These are phyloP conservation scores for Ditylenchus weischeri DNA, from an alignment of 2,888 invertebrate species.

Conservation along the genomic window DNA sequence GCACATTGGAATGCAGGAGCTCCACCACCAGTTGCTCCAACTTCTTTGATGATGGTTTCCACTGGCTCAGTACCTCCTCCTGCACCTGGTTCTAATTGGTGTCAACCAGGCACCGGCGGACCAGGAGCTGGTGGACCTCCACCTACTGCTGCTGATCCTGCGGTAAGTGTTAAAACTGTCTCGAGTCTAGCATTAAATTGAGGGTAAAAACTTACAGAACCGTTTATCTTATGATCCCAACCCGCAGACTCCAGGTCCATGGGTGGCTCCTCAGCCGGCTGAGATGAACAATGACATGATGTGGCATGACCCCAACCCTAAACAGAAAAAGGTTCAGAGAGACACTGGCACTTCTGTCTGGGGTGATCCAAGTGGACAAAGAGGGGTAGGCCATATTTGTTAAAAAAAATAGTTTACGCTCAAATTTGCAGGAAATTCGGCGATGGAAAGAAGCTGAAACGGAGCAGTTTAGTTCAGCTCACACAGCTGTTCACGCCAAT, in stretches of 20 bases:
- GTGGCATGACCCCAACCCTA: slow-evolving; percentile 47
- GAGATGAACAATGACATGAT: slow-evolving; percentile 41
- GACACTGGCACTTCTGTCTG: slow-evolving; percentile 46
- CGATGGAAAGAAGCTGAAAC: slow-evolving; percentile 34
- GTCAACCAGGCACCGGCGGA: slow-evolving; percentile 16
- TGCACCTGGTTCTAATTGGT: slow-evolving; percentile 15
- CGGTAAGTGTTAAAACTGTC: slow-evolving; percentile 3
- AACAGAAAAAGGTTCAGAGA: slow-evolving; percentile 35
- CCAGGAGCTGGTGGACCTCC: not conserved
- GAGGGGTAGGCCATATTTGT: slow-evolving; percentile 1
- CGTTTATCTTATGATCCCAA: slow-evolving; percentile 25
- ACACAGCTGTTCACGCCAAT: not conserved
- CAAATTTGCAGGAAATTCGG: slow-evolving; percentile 25
- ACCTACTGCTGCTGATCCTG: not conserved
- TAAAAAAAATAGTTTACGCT: not conserved
- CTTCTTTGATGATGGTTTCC: slow-evolving; percentile 7
- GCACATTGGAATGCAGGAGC: slow-evolving; percentile 13
- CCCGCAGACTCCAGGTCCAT: slow-evolving; percentile 31
- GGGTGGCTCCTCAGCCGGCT: slow-evolving; percentile 31
- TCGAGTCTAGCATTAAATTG: too few species aligned
- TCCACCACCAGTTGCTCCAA: slow-evolving; percentile 8
- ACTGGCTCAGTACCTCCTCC: slow-evolving; percentile 14
- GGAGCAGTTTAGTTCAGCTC: slow-evolving; percentile 10
- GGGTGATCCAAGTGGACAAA: slow-evolving; percentile 42
- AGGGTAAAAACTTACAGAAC: not conserved